Percentiles rank a stretch among this genome's conserved stretches.
Evolutionary conservation across 2,888 invertebrate species (phyloP).

Genomic region (Oligia fasciuncula): DNA sequence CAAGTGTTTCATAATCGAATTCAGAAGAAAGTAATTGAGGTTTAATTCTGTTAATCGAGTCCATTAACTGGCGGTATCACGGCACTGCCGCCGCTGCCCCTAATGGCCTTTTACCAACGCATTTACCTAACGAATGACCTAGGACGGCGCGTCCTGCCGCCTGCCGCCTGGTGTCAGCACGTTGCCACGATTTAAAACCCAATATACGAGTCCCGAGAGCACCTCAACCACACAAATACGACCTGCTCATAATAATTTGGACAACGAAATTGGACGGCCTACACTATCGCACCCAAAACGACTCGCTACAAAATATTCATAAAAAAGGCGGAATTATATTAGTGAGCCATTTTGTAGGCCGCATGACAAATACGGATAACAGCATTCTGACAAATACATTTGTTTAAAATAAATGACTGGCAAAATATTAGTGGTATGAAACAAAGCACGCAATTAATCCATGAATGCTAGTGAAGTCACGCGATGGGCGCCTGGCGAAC

Average conservation of each 20-base stretch:
- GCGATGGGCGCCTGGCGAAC: slow-evolving; percentile 46
- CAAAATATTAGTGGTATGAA: slow-evolving; percentile 51
- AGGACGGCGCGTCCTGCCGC: slow-evolving; percentile 48
- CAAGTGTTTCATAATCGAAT: slow-evolving; percentile 47
- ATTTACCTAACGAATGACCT: slow-evolving; percentile 69
- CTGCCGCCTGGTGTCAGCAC: slow-evolving; percentile 55
- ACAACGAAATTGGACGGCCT: slow-evolving; percentile 34
- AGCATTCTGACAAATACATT: slow-evolving; percentile 45
- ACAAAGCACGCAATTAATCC: slow-evolving; percentile 59
- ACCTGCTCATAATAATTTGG: slow-evolving; percentile 46
- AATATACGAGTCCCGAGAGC: slow-evolving; percentile 59
- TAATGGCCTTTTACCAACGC: slow-evolving; percentile 72
- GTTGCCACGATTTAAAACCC: slow-evolving; percentile 64
- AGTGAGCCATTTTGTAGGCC: slow-evolving; percentile 8
- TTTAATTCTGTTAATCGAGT: slow-evolving; percentile 73
- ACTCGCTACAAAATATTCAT: slow-evolving; percentile 3
- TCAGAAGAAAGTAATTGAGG: slow-evolving; percentile 67
- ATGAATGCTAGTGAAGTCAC: slow-evolving; percentile 53
- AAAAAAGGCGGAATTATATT: slow-evolving; percentile 22
- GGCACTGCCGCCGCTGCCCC: slow-evolving; percentile 65
- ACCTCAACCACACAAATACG: slow-evolving; percentile 39
- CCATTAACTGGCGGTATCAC: slow-evolving; percentile 72
- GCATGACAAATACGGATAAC: slow-evolving; percentile 36
- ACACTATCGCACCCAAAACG: slow-evolving; percentile 19
- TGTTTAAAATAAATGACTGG: slow-evolving; percentile 53